These are phyloP conservation scores for Aldrovandia affinis DNA, from an alignment of 2,797 vertebrate species.

Conservation along the genomic window DNA sequence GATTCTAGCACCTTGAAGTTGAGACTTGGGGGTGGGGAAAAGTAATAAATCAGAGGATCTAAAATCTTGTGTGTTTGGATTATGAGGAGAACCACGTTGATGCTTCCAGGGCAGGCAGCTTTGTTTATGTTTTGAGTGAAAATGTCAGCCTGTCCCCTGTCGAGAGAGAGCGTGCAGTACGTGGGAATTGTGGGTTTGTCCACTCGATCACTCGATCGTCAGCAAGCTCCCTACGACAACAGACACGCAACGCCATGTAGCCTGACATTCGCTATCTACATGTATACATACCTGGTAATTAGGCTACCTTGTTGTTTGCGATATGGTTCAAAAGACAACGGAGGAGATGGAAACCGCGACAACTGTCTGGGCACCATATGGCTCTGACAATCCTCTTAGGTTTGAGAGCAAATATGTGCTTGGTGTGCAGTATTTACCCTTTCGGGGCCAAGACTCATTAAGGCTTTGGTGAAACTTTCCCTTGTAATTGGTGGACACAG, in stretches of 20 bases:
- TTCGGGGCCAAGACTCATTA: not conserved
- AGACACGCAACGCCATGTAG: not conserved
- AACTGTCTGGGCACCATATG: conserved; percentile 47
- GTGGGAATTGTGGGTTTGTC: not conserved
- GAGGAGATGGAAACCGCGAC: conserved; percentile 32
- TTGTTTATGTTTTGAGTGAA: conserved; percentile 4
- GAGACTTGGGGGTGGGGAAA: not conserved
- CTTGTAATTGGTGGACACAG: conserved; percentile 33
- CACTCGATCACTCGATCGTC: not conserved
- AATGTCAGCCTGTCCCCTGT: not conserved
- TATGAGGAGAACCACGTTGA: not conserved
- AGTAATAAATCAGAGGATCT: not conserved
- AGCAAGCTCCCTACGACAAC: not conserved
- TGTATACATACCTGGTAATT: not conserved
- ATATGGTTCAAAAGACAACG: conserved; percentile 55
- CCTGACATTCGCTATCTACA: not conserved
- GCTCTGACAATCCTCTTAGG: conserved; percentile 17
- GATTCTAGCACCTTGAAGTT: not conserved
- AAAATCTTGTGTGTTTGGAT: not conserved
- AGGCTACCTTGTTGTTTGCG: not conserved
- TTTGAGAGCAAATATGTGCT: conserved; percentile 37
- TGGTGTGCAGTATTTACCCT: conserved; percentile 41
- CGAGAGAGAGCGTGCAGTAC: too few relatives aligned
- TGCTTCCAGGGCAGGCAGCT: not conserved
- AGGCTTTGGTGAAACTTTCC: conserved; percentile 24